Evolutionary conservation across 2,888 invertebrate species (phyloP).

Genomic region (Drosophila infuscata): DNA sequence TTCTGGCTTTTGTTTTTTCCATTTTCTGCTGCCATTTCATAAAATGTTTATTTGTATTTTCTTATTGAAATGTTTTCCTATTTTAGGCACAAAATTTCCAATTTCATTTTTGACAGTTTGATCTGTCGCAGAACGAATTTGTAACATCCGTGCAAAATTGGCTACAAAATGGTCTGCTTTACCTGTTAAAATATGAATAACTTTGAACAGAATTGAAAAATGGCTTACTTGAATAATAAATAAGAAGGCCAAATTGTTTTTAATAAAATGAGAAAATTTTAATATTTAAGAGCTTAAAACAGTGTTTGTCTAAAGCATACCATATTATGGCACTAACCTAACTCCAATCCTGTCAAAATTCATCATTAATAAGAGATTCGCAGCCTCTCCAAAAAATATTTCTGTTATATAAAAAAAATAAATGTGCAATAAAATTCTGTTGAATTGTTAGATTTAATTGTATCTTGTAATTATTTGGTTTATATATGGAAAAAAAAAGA

Average conservation of each 20-base stretch:
- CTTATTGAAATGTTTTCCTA: slow-evolving; percentile 41
- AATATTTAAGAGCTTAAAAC: not conserved
- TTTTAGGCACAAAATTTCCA: slow-evolving; percentile 35
- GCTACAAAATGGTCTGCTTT: slow-evolving; percentile 15
- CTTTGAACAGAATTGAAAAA: not conserved
- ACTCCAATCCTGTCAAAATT: not conserved
- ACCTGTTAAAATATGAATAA: not conserved
- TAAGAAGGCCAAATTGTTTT: not conserved
- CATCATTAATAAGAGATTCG: not conserved
- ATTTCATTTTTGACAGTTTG: slow-evolving; percentile 41
- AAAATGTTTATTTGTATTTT: slow-evolving; percentile 42
- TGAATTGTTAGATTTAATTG: not conserved
- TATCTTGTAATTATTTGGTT: not conserved
- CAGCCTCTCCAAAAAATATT: not conserved
- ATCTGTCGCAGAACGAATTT: slow-evolving; percentile 7
- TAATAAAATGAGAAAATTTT: not conserved
- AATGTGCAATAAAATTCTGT: not conserved
- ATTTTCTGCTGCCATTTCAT: slow-evolving; percentile 32
- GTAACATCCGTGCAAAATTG: slow-evolving; percentile 14
- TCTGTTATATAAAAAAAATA: not conserved
- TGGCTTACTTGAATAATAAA: not conserved
- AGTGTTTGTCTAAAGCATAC: not conserved
- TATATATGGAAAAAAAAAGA: not conserved
- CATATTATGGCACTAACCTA: too few species aligned
- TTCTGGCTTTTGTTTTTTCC: slow-evolving; percentile 5